Percentiles rank a stretch among this genome's conserved stretches.
These are phyloP conservation scores for Hydrolagus affinis DNA, from an alignment of 2,113 vertebrate species.

Conservation along the genomic window DNA sequence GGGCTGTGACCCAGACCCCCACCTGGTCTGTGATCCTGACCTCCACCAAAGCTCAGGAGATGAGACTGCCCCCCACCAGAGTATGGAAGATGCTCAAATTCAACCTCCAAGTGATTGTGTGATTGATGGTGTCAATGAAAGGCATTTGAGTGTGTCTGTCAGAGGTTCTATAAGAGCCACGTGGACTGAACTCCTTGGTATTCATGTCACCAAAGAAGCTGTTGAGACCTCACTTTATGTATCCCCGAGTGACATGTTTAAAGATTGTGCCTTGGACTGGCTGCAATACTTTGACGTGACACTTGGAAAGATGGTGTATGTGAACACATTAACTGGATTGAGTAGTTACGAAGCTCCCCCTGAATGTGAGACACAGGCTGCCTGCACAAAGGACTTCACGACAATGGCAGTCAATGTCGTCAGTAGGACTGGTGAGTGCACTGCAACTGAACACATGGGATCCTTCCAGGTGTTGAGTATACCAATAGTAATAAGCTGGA, in stretches of 20 bases:
- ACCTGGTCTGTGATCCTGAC: too few relatives aligned
- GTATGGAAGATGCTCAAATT: conserved; percentile 29
- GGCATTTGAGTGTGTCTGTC: background rate
- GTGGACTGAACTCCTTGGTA: background rate
- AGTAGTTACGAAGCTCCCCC: conserved; percentile 69
- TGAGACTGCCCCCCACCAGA: background rate
- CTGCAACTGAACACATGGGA: too few relatives aligned
- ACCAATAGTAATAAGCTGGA: too few relatives aligned
- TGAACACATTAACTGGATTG: conserved; percentile 80
- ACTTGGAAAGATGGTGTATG: conserved; percentile 66
- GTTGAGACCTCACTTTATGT: background rate
- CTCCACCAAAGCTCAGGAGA: background rate
- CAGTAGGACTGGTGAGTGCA: conserved; percentile 67
- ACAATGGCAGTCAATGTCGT: conserved; percentile 76
- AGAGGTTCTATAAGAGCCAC: background rate
- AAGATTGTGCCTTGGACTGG: conserved; percentile 55
- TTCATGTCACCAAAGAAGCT: background rate
- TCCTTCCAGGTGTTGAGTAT: too few relatives aligned
- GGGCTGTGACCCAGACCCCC: too few relatives aligned
- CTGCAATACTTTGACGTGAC: conserved; percentile 67
- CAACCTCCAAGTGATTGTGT: conserved; percentile 37
- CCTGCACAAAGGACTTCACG: conserved; percentile 72
- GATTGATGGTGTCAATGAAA: conserved; percentile 36
- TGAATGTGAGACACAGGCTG: conserved; percentile 48
- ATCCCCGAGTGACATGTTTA: background rate